Conservation (phyloP, 2,888 invertebrate genomes). For the Ditylenchus weischeri region DNA sequence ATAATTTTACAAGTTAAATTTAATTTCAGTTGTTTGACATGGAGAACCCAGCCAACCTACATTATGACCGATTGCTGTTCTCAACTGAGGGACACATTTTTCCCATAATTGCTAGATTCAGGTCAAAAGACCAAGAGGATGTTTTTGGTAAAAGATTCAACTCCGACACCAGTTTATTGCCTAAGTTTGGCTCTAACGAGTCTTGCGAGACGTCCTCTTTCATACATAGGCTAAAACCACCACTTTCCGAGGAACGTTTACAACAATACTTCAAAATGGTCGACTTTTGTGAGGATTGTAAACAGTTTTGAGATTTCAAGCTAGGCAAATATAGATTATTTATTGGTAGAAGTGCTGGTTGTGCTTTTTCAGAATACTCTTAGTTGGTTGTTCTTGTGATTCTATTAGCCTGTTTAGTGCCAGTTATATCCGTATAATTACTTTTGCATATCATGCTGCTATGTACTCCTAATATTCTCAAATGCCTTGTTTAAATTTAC, state of each 20-base stretch:
- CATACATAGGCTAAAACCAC: background rate
- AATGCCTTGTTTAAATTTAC: too few relatives aligned
- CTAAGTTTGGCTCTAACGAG: slow-evolving; percentile 5
- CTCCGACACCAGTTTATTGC: background rate
- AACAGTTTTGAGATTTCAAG: background rate
- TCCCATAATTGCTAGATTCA: slow-evolving; percentile 59
- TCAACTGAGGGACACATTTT: slow-evolving; percentile 68
- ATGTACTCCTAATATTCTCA: too few relatives aligned
- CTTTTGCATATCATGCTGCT: too few relatives aligned
- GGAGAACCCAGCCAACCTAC: slow-evolving; percentile 66
- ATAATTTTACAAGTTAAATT: background rate
- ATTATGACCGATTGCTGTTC: slow-evolving; percentile 65
- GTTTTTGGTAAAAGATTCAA: slow-evolving; percentile 9
- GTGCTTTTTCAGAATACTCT: too few relatives aligned
- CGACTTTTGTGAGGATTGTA: slow-evolving; percentile 11
- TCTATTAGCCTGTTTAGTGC: too few relatives aligned
- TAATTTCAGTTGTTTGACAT: slow-evolving; percentile 66
- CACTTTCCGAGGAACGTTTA: slow-evolving; percentile 1
- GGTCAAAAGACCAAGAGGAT: slow-evolving; percentile 4
- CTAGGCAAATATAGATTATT: too few relatives aligned
- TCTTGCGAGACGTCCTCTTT: background rate
- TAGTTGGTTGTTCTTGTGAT: too few relatives aligned
- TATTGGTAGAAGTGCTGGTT: too few relatives aligned
- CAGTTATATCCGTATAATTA: too few relatives aligned
- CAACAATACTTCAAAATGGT: slow-evolving; percentile 6